A percentile compares a stretch with the other conserved stretches of the same genome.
Conservation (phyloP, 1,140 invertebrate species). For the Charaxes varanes region DNA sequence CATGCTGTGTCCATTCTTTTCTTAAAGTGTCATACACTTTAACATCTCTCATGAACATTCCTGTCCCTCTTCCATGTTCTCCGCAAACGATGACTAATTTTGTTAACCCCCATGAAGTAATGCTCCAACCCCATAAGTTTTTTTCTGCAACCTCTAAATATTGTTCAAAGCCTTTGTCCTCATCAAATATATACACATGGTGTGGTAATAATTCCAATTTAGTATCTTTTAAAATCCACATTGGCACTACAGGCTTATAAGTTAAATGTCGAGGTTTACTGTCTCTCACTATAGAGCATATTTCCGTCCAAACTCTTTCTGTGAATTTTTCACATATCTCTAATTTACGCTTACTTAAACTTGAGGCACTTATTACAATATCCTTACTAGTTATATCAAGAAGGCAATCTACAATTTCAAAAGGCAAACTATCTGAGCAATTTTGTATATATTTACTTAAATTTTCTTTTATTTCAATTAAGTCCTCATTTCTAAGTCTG, state of each 20-base stretch:
- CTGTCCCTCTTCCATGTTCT: conserved; percentile 50
- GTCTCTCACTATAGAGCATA: conserved; percentile 36
- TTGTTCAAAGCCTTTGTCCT: conserved; percentile 35
- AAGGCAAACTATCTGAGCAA: conserved; percentile 32
- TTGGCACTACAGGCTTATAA: conserved; percentile 37
- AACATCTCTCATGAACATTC: conserved; percentile 47
- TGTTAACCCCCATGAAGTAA: conserved; percentile 37
- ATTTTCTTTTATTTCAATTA: conserved; percentile 32
- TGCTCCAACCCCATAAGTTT: conserved; percentile 58
- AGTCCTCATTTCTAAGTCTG: conserved; percentile 29
- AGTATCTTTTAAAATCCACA: conserved; percentile 37
- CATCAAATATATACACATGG: conserved; percentile 39
- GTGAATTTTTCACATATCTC: conserved; percentile 41
- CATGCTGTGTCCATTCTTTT: conserved; percentile 47
- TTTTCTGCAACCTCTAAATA: conserved; percentile 55
- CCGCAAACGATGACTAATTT: conserved; percentile 52
- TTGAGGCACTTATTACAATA: conserved; percentile 18
- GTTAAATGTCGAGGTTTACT: conserved; percentile 33
- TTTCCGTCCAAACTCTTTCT: conserved; percentile 49
- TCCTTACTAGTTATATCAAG: conserved; percentile 20
- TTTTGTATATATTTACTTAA: conserved; percentile 24
- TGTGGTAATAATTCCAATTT: conserved; percentile 36
- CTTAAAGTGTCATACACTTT: conserved; percentile 51
- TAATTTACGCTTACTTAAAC: conserved; percentile 21
- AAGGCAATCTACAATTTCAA: conserved; percentile 50